Conservation (phyloP, 1,140 invertebrate species). For the Branchinecta lynchi region DNA sequence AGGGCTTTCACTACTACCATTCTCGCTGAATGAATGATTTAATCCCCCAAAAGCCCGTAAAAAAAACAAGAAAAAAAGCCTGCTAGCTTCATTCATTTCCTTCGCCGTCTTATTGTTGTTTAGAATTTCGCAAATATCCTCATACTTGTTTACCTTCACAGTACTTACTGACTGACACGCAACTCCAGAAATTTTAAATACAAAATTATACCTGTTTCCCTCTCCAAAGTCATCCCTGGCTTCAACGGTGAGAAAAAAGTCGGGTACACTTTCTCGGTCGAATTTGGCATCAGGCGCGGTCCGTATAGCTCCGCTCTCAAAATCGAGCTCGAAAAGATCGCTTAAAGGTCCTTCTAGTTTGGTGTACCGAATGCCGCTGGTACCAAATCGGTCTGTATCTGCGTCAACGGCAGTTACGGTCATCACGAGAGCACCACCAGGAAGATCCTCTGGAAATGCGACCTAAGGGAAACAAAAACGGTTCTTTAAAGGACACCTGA, state of each 20-base stretch:
- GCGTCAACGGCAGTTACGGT: constrained; percentile 64
- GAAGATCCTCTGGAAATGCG: constrained; percentile 54
- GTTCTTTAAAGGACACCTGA: background rate
- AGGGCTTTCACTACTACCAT: too few species aligned
- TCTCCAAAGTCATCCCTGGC: constrained; percentile 70
- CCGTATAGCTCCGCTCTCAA: constrained; percentile 61
- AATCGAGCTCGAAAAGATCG: constrained; percentile 64
- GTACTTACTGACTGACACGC: too few species aligned
- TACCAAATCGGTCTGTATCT: constrained; percentile 71
- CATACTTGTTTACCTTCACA: too few species aligned
- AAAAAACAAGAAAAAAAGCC: too few species aligned
- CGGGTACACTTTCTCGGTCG: constrained; percentile 67
- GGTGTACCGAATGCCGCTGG: constrained; percentile 70
- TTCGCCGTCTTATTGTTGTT: too few species aligned
- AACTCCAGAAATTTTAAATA: too few species aligned
- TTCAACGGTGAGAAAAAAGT: constrained; percentile 79
- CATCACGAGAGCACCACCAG: constrained; percentile 58
- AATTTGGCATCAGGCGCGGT: constrained; percentile 50
- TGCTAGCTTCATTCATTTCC: too few species aligned
- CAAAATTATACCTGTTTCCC: constrained; percentile 46
- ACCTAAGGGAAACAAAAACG: constrained; percentile 24
- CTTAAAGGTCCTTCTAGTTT: constrained; percentile 61
- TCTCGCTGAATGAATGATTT: too few species aligned
- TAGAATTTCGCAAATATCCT: too few species aligned
- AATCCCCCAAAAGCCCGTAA: too few species aligned